Evolutionary conservation across 2,888 invertebrate genomes (phyloP), one percentile per base, ranked within the genome.

Genomic region (Nemotelus pantherinus): DNA sequence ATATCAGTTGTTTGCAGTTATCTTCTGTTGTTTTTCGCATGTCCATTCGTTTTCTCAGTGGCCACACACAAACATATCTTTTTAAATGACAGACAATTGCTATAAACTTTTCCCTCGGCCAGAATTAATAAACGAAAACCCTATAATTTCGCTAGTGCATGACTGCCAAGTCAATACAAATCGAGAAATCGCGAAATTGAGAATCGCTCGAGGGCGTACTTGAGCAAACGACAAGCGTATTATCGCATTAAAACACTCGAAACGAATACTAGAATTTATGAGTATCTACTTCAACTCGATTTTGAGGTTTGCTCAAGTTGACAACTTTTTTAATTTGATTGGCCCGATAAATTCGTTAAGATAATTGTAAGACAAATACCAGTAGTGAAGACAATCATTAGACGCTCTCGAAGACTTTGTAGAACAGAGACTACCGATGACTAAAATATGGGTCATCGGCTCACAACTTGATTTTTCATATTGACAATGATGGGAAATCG

Each of bases 231-330:
- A 48, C 48, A 74, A 63, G 63, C 63, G 60, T 39, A 74, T 63
- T 74, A 74, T 74, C 74, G 74, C 39, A 74, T 74, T 74, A 74
- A 74, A 63, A 39, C 60, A 63, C 74, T 74, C 63, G 63, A 74
- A 48, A 60, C 43, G 55, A 6, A 60, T 60, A 41, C 60, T 63
- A 63, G 50, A 74, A 74, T 63, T 55, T 60, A 74, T 63, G 60
- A 74, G 60, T 55, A 74, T 25, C 48, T 43, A 41, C 50, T 3
- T 41, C 25, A 39, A 48, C 53, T 48, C 72, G 57, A 44, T 45
- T 3, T 47, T 39, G 48, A 60, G 47, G 57, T 39, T 39, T 50
- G 48, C 41, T 74, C 48, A 74, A 63, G 48, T 48, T 74, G 48
- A 60, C 60, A 63, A 47, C 7, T 45, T 70, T 25, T 58, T 72